phyloP scores from a whole-genome alignment of 2,797 vertebrate species.

The Carcharodon carcharias region DNA sequence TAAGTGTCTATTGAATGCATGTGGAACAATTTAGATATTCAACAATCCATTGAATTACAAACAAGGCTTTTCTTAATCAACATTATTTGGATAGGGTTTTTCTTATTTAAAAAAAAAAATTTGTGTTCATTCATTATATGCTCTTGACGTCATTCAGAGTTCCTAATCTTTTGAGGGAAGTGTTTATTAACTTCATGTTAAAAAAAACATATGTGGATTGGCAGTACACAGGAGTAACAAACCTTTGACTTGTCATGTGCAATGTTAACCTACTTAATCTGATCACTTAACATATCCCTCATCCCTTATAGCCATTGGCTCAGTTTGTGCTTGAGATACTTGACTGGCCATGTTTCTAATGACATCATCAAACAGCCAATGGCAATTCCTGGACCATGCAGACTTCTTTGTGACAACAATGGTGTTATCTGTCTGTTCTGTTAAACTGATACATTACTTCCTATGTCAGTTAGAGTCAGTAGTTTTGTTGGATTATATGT shows the following conservation, averaged over 20 bases:
- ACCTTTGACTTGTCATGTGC: slow-evolving; percentile 18
- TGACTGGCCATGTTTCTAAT: slow-evolving; percentile 1
- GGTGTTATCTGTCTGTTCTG: slow-evolving; percentile 13
- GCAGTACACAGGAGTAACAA: not conserved
- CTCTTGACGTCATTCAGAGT: not conserved
- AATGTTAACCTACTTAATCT: slow-evolving; percentile 1
- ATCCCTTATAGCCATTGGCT: not conserved
- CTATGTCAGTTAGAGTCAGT: slow-evolving; percentile 23
- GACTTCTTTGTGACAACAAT: slow-evolving; percentile 21
- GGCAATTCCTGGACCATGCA: not conserved
- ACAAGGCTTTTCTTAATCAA: not conserved
- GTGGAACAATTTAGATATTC: not conserved
- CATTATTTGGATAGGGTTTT: not conserved
- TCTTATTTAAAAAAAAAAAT: not conserved
- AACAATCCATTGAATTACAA: not conserved
- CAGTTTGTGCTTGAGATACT: not conserved
- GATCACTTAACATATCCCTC: slow-evolving; percentile 31
- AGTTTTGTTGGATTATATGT: slow-evolving; percentile 19
- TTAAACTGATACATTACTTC: slow-evolving; percentile 32
- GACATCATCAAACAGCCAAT: not conserved
- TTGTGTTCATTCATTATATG: not conserved
- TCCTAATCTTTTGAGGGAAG: not conserved
- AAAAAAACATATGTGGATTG: not conserved
- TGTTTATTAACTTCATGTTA: slow-evolving; percentile 16
- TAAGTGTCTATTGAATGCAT: not conserved